Evolutionary conservation across 2,888 invertebrate species (phyloP).

Genomic region (Exephanes ischioxanthus): DNA sequence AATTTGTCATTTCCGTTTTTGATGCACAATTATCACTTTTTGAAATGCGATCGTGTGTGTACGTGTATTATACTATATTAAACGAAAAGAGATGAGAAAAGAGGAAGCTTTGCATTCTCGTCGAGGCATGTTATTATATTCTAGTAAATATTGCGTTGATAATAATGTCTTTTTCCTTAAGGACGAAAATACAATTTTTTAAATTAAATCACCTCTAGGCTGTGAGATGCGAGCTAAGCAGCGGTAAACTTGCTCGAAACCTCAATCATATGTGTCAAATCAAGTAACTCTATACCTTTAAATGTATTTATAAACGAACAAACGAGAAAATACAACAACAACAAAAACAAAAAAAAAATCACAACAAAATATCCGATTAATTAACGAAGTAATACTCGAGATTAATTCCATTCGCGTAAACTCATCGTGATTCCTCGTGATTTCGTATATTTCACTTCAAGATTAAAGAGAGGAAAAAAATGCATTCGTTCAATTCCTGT

Average conservation of each 20-base stretch:
- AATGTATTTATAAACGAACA: conserved; percentile 75
- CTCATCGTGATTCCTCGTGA: conserved; percentile 51
- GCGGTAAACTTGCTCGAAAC: conserved; percentile 83
- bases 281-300: conserved; percentile 79
- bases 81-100: conserved; percentile 18
- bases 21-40: conserved; percentile 76
- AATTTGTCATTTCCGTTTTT: conserved; percentile 68
- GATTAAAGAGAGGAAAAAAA: conserved; percentile 42
- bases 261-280: conserved; percentile 85
- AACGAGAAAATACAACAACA: conserved; percentile 47
- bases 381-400: conserved; percentile 30
- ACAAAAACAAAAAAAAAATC: conserved; percentile 22
- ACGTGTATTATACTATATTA: conserved; percentile 51
- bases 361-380: conserved; percentile 44
- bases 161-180: conserved; percentile 73
- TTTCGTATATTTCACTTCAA: conserved; percentile 63
- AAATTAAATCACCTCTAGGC: conserved; percentile 82
- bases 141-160: conserved; percentile 45
- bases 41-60: conserved; percentile 60
- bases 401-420: conserved; percentile 54
- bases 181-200: conserved; percentile 73
- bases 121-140: conserved; percentile 67
- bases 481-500: conserved; percentile 68
- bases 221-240: conserved; percentile 84
- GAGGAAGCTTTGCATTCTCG: conserved; percentile 72